Evolutionary conservation across 2,797 vertebrate genomes (phyloP), one percentile per base, ranked within the genome.

Genomic region (Hybognathus amarus): DNA sequence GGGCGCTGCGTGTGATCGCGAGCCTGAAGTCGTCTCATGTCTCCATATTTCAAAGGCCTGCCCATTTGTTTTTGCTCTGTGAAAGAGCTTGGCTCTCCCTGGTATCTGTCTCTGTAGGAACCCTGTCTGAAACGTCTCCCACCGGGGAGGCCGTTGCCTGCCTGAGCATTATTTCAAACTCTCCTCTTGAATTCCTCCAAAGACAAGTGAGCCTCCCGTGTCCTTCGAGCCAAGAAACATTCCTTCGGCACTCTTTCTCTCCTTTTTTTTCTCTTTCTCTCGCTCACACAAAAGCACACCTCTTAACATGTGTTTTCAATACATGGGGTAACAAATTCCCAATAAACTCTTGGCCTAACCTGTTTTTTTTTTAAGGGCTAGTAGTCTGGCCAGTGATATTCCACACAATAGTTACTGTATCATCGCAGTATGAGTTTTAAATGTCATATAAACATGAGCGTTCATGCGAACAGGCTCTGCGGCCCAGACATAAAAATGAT

Each of bases 401-500:
- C 63, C 30, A 80, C 52, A 85, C 82, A 77, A 64, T 67, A 80
- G 66, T 82, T 73, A 30, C 80, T 80, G 79, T 74, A 50, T 87
- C 30, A 59, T 81, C 77, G 69, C 42, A 54, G 27, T 66, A 24
- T 63, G 74, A 81, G 63, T 59, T 83, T 70, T 85, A 45, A 88
- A 85, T 52, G 27, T 81, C 78, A 84, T 66, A 67, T 64, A 71
- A 73, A 85, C 81, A 77, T 82, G 83, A 80, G 66, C 86, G 89
- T 84, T 83, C 87, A 54, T 77, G 54, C 83, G 80, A 87, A 64
- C 45, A 79, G 90, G 86, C 88, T 88, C 88, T 89, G 83, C 79
- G 88, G 82, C 47, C 86, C 82, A 61, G 84, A 89, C 94, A 93
- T 93, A 91, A 93, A 94, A 91, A 93, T 95, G 93, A 95, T 94